phyloP scores from a whole-genome alignment of 2,888 invertebrate genomes.

The Chaitophorus viminalis region DNA sequence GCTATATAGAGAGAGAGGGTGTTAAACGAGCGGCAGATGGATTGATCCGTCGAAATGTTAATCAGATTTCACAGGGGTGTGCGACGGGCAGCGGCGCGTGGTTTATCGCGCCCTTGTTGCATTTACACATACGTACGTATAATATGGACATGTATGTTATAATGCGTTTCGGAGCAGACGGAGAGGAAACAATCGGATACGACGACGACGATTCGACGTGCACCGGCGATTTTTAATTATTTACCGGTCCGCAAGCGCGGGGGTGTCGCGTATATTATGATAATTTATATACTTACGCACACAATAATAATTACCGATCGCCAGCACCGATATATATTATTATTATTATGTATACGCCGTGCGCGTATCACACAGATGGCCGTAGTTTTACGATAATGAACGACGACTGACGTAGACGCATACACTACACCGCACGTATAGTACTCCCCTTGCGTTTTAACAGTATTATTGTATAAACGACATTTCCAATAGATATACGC shows the following conservation, averaged over 20 bases:
- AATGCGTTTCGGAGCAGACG: constrained; percentile 57
- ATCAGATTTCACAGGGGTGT: constrained; percentile 45
- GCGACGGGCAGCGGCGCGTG: no score
- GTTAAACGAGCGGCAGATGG: constrained; percentile 62
- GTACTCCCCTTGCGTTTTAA: neutral
- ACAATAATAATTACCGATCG: constrained; percentile 50
- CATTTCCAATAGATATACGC: neutral
- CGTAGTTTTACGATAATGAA: constrained; percentile 10
- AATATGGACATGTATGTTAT: no score
- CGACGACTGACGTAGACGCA: neutral
- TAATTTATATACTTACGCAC: no score
- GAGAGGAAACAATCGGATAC: constrained; percentile 59
- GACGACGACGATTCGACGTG: constrained; percentile 54
- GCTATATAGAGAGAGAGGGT: no score
- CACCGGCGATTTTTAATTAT: constrained; percentile 61
- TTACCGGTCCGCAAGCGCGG: constrained; percentile 33
- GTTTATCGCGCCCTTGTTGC: constrained; percentile 44
- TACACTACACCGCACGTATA: neutral
- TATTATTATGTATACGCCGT: no score
- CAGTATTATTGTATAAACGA: neutral
- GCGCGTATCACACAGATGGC: constrained; percentile 49
- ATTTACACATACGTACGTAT: constrained; percentile 61
- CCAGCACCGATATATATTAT: constrained; percentile 33
- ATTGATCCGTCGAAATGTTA: constrained; percentile 62
- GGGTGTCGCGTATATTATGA: constrained; percentile 53